Conservation (phyloP, 2,113 vertebrate genomes). For the Desmodus rotundus region DNA sequence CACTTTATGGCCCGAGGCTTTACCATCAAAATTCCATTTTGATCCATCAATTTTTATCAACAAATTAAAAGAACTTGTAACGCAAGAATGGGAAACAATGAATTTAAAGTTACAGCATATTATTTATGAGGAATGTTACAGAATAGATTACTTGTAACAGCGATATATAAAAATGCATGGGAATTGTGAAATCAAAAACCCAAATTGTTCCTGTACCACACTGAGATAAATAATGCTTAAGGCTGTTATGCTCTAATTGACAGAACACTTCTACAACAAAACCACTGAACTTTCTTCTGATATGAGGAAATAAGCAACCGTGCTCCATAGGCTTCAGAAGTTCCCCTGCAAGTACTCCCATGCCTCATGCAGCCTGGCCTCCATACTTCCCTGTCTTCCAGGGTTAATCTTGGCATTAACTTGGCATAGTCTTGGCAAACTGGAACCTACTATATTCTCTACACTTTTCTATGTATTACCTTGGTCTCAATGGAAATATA, state of each 20-base stretch:
- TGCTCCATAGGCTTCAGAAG: neutral
- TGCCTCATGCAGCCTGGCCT: rapidly evolving
- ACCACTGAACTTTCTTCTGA: neutral
- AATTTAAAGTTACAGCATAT: slow-evolving; percentile 43
- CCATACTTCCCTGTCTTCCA: neutral
- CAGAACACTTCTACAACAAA: neutral
- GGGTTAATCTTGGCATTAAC: neutral
- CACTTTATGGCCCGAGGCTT: slow-evolving; percentile 65
- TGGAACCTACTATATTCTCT: no score
- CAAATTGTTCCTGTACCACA: slow-evolving; percentile 1
- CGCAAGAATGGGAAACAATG: slow-evolving; percentile 33
- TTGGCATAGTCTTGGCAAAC: no score
- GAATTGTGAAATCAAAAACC: neutral
- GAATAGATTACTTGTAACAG: slow-evolving; percentile 37
- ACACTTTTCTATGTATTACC: neutral
- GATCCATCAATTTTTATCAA: slow-evolving; percentile 60
- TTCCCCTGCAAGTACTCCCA: neutral
- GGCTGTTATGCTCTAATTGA: neutral
- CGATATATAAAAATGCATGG: slow-evolving; percentile 13
- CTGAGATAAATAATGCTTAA: slow-evolving; percentile 21
- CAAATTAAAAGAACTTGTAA: slow-evolving; percentile 64
- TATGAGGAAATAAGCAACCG: neutral
- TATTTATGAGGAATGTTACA: slow-evolving; percentile 26
- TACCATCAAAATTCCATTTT: slow-evolving; percentile 60
- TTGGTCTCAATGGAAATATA: neutral